A percentile compares a stretch with the other conserved stretches of the same genome.
Evolutionary conservation across 2,888 invertebrate species (phyloP).

Genomic region (Thecocarcelia acutangulata): DNA sequence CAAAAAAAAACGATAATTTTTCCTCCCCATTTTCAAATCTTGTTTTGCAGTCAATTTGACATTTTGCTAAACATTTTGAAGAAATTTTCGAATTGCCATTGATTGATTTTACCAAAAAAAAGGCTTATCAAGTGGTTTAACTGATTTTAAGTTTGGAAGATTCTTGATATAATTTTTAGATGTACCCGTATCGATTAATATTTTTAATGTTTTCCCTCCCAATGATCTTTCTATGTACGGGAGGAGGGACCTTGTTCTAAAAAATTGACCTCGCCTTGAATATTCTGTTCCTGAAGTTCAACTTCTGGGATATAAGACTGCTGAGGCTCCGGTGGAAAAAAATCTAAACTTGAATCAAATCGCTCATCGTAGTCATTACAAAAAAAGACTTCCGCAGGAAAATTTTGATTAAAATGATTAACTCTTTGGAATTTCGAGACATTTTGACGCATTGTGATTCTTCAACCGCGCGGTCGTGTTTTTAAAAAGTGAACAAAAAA

Average conservation of each 20-base stretch:
- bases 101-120: conserved; percentile 54
- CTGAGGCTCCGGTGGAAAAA: conserved; percentile 6
- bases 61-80: conserved; percentile 52
- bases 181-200: conserved; percentile 29
- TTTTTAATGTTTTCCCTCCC: conserved; percentile 25
- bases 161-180: conserved; percentile 52
- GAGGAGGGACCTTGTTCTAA: conserved; percentile 47
- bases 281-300: conserved; percentile 1
- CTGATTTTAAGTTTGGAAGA: conserved; percentile 18
- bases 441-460: no score
- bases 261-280: conserved; percentile 40
- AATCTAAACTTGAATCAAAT: neutral
- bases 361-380: neutral
- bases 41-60: conserved; percentile 53
- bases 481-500: no score
- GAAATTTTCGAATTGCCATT: conserved; percentile 40
- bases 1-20: conserved; percentile 21
- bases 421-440: neutral
- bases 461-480: no score
- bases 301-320: conserved; percentile 4
- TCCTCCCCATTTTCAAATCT: conserved; percentile 29
- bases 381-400: neutral
- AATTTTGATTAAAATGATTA: conserved; percentile 16
- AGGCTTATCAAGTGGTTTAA: conserved; percentile 27
- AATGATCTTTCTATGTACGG: conserved; percentile 38